These are phyloP conservation scores for Tenthredo livida DNA, from an alignment of 2,888 invertebrate genomes.

Conservation along the genomic window DNA sequence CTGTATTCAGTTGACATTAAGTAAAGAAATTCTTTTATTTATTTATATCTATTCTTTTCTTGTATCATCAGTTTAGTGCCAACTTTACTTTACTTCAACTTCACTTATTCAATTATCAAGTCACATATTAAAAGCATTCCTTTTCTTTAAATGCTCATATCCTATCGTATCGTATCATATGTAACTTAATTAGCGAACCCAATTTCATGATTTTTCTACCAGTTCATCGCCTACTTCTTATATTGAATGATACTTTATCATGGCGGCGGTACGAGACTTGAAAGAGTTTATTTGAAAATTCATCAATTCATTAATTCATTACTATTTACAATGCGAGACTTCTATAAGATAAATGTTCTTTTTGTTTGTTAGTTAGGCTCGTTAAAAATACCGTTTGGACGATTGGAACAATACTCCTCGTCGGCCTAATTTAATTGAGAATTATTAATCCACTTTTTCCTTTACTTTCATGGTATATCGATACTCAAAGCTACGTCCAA, in stretches of 20 bases:
- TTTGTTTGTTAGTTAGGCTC: background rate
- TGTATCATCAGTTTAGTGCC: background rate
- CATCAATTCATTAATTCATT: background rate
- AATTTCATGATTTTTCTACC: background rate
- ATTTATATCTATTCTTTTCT: background rate
- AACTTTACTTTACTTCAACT: background rate
- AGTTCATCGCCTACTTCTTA: background rate
- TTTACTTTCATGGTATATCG: background rate
- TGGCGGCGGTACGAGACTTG: background rate
- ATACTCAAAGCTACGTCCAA: constrained; percentile 18
- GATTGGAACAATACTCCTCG: background rate
- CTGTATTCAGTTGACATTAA: constrained; percentile 67
- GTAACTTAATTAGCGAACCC: background rate
- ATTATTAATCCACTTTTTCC: background rate
- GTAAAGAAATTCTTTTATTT: background rate
- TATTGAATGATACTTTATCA: constrained; percentile 20
- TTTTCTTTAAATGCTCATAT: background rate
- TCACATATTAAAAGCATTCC: background rate
- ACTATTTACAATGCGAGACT: constrained; percentile 21
- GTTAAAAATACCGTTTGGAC: constrained; percentile 19
- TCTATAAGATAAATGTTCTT: background rate
- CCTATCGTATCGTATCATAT: background rate
- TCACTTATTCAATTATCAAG: background rate
- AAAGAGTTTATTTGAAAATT: background rate
- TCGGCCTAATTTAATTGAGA: background rate